Conservation (phyloP, 2,888 invertebrate species). For the Epinotia bilunana region DNA sequence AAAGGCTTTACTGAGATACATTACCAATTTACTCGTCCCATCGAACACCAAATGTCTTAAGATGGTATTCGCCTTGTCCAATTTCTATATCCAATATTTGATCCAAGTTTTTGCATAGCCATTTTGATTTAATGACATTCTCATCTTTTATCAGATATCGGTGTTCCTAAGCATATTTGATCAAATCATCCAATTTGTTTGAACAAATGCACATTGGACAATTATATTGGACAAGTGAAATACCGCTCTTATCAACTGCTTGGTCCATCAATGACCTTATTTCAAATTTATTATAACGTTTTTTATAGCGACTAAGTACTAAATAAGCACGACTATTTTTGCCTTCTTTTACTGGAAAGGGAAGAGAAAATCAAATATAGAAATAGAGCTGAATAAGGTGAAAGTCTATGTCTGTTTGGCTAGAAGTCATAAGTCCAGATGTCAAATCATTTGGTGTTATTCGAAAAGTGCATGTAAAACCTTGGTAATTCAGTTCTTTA, state of each 20-base stretch:
- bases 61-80: too few relatives aligned
- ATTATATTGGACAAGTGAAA: too few relatives aligned
- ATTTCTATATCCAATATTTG: too few relatives aligned
- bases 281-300: background rate
- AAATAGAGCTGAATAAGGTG: constrained; percentile 16
- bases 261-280: background rate
- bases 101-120: too few relatives aligned
- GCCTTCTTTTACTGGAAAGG: constrained; percentile 25
- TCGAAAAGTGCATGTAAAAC: background rate
- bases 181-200: too few relatives aligned
- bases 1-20: too few relatives aligned
- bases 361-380: constrained; percentile 38
- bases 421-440: constrained; percentile 5
- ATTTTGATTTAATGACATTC: too few relatives aligned
- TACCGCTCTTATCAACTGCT: background rate
- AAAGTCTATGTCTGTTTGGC: constrained; percentile 11
- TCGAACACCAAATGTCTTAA: too few relatives aligned
- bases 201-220: too few relatives aligned
- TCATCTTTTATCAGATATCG: too few relatives aligned
- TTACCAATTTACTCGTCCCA: too few relatives aligned
- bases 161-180: too few relatives aligned
- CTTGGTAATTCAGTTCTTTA: background rate
- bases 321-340: constrained; percentile 29
- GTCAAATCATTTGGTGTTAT: background rate
- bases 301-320: constrained; percentile 15